phyloP scores from a whole-genome alignment of 1,140 invertebrate species.

The Atta colombica region DNA sequence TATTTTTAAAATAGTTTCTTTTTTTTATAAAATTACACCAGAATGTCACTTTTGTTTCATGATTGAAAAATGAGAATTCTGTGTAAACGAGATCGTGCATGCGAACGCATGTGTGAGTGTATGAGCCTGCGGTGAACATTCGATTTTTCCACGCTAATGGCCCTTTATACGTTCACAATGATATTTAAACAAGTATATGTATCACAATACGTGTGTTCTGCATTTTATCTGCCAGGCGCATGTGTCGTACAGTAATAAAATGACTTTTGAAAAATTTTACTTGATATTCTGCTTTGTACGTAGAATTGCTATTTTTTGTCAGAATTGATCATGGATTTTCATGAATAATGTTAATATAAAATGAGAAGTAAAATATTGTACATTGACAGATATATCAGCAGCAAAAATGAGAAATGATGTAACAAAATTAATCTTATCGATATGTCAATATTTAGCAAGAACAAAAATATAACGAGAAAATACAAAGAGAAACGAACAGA shows the following conservation, averaged over 20 bases:
- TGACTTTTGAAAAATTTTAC: constrained; percentile 17
- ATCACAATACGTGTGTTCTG: constrained; percentile 20
- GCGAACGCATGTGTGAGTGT: neutral
- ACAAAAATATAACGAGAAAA: constrained; percentile 5
- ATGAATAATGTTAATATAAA: neutral
- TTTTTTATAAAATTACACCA: constrained; percentile 28
- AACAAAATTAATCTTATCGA: neutral
- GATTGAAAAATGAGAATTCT: constrained; percentile 48
- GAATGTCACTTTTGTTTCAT: constrained; percentile 42
- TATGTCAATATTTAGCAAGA: neutral
- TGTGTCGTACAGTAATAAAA: neutral
- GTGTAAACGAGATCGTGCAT: constrained; percentile 11
- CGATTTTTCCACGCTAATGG: constrained; percentile 52
- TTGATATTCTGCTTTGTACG: neutral
- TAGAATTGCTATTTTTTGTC: neutral
- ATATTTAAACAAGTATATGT: constrained; percentile 18
- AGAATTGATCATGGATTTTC: neutral
- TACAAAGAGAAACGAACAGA: neutral
- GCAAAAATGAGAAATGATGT: neutral
- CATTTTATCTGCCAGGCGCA: constrained; percentile 28
- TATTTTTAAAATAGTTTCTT: constrained; percentile 11
- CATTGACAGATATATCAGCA: neutral
- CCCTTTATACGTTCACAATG: constrained; percentile 53
- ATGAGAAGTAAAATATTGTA: neutral
- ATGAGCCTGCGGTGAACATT: constrained; percentile 19